Evolutionary conservation across 2,113 vertebrate species (phyloP).

Genomic region (Ciconia stormi): DNA sequence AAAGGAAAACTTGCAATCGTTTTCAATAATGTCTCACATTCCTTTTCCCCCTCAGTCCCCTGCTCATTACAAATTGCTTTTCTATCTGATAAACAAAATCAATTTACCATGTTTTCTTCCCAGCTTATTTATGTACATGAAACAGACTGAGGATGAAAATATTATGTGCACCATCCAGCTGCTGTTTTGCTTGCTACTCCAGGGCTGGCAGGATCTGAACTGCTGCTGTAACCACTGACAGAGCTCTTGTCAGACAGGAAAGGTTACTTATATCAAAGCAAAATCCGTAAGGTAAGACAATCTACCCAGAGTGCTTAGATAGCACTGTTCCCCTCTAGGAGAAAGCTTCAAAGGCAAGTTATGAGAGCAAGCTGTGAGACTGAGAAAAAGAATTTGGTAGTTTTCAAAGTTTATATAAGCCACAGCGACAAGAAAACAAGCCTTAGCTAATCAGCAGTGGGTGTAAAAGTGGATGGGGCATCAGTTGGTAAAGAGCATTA

Average conservation of each 20-base stretch:
- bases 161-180: neutral
- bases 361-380: neutral
- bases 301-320: neutral
- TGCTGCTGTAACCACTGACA: neutral
- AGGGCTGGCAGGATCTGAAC: neutral
- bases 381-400: neutral
- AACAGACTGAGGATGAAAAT: neutral
- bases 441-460: neutral
- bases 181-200: neutral
- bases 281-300: neutral
- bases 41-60: neutral
- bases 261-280: neutral
- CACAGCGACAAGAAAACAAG: neutral
- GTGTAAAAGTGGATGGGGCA: neutral
- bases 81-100: neutral
- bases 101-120: neutral
- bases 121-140: neutral
- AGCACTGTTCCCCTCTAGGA: neutral
- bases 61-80: neutral
- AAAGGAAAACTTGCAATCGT: neutral
- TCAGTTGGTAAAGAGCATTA: neutral
- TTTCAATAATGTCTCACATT: neutral
- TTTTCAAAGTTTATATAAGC: neutral
- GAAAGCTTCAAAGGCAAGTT: neutral
- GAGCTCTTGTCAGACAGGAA: neutral